These are phyloP conservation scores for Porites evermanni DNA, from an alignment of 92 coral and sea anemone species.

Conservation along the genomic window DNA sequence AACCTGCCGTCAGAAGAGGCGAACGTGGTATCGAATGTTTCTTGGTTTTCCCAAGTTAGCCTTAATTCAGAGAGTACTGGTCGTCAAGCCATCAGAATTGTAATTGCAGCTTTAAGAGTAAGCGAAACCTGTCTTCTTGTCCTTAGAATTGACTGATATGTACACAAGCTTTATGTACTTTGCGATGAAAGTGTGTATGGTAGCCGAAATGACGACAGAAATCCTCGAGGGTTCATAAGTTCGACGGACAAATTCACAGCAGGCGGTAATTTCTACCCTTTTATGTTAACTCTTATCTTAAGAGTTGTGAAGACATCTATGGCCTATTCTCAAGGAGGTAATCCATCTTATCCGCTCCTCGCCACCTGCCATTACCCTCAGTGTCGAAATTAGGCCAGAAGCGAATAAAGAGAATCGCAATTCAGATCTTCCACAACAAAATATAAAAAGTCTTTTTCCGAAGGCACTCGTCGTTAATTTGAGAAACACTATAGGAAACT, in stretches of 20 bases:
- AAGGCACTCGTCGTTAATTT: background rate
- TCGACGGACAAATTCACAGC: background rate
- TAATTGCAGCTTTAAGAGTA: background rate
- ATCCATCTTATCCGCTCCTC: background rate
- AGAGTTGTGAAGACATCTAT: background rate
- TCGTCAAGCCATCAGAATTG: background rate
- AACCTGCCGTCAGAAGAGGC: background rate
- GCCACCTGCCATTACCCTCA: constrained; percentile 11
- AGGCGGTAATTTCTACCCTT: background rate
- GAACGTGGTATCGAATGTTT: background rate
- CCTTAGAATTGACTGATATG: constrained; percentile 28
- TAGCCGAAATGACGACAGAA: constrained; percentile 7
- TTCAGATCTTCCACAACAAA: background rate
- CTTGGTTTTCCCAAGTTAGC: background rate
- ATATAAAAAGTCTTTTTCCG: background rate
- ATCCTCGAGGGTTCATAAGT: background rate
- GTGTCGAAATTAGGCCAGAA: constrained; percentile 2
- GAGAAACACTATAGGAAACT: constrained; percentile 13
- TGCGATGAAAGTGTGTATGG: constrained; percentile 10
- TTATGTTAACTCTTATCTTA: background rate
- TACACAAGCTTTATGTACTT: constrained; percentile 20
- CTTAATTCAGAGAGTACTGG: background rate
- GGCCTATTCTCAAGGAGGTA: background rate
- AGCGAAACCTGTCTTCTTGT: constrained; percentile 7
- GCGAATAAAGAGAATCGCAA: background rate